Evolutionary conservation across 2,113 vertebrate genomes (phyloP).

Genomic region (Menura novaehollandiae): DNA sequence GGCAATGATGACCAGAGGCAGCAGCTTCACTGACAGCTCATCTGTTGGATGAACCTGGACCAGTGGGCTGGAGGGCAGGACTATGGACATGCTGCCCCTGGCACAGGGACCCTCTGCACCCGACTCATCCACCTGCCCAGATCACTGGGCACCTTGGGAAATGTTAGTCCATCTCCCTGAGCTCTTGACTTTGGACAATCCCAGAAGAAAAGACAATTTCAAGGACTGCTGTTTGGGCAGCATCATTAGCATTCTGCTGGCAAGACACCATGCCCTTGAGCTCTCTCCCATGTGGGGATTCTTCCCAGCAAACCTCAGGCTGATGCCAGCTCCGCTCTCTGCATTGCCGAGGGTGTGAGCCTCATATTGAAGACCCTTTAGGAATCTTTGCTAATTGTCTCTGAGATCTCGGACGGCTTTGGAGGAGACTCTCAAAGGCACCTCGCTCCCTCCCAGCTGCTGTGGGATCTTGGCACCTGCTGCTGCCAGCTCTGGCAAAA

Average conservation of each 20-base stretch:
- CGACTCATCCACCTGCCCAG: neutral
- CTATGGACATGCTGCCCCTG: fast-evolving
- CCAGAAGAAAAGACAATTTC: neutral
- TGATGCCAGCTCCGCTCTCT: neutral
- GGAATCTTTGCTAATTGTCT: neutral
- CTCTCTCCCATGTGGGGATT: neutral
- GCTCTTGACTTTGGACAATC: neutral
- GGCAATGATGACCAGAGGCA: neutral
- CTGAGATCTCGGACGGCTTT: neutral
- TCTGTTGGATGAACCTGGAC: neutral
- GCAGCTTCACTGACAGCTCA: fast-evolving
- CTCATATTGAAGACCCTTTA: neutral
- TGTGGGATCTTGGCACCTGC: neutral
- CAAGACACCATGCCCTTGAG: neutral
- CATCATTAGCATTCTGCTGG: conserved; percentile 2
- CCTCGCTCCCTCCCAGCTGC: neutral
- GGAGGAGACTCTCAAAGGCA: neutral
- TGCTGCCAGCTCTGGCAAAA: neutral
- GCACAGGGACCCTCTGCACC: neutral
- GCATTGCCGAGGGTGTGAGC: neutral
- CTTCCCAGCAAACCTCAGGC: neutral
- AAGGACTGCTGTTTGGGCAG: neutral
- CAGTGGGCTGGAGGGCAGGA: neutral
- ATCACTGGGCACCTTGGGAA: neutral
- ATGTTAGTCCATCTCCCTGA: neutral